These are phyloP conservation scores for Platichthys stellatus DNA, from an alignment of 2,113 vertebrate genomes.

Conservation along the genomic window DNA sequence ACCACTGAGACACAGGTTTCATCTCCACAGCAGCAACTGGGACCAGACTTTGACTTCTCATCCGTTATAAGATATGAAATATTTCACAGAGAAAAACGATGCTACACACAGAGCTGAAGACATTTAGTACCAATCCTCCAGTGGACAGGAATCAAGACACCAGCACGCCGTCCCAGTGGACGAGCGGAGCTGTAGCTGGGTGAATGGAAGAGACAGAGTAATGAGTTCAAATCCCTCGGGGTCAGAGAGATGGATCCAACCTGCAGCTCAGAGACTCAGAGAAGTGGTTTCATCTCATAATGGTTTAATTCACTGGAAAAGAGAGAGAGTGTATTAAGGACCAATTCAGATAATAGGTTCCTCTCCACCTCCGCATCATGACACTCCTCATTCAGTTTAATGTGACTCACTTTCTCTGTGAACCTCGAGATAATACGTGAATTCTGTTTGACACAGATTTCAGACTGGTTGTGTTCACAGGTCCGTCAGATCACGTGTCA, in stretches of 20 bases:
- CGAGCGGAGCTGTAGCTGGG: neutral
- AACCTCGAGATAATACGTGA: no score
- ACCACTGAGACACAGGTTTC: neutral
- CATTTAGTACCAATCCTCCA: neutral
- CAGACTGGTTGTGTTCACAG: no score
- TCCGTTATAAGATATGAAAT: neutral
- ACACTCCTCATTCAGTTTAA: no score
- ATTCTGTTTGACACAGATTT: no score
- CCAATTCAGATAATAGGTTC: conserved; percentile 28
- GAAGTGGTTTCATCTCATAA: conserved; percentile 19
- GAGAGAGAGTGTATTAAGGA: conserved; percentile 21
- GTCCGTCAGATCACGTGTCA: no score
- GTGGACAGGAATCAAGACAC: neutral
- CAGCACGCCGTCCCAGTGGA: neutral
- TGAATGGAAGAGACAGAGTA: neutral
- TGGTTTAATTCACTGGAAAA: conserved; percentile 34
- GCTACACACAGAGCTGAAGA: neutral
- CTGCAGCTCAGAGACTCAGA: neutral
- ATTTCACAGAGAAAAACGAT: neutral
- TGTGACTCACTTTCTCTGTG: no score
- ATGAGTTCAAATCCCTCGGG: neutral
- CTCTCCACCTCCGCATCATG: no score
- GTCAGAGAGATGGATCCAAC: neutral
- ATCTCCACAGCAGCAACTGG: neutral
- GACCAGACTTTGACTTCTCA: neutral